phyloP scores from a whole-genome alignment of 1,140 invertebrate species.

The Pseudomyrmex concolor region DNA sequence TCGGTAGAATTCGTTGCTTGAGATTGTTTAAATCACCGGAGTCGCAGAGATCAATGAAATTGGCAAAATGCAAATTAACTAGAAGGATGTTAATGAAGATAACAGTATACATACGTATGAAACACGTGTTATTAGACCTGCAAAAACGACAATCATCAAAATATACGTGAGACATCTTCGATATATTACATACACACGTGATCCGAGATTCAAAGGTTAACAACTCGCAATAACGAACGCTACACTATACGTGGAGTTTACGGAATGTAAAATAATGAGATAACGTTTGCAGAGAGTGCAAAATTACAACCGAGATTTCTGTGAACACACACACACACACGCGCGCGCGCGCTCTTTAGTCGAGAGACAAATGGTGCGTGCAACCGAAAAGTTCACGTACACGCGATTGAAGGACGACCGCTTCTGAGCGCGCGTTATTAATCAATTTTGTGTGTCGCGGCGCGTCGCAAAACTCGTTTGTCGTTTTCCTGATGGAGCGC shows the following conservation, averaged over 20 bases:
- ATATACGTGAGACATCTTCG: background rate
- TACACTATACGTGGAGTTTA: background rate
- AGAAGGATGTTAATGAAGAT: background rate
- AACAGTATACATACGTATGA: background rate
- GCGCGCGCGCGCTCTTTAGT: too few species aligned
- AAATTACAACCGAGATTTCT: background rate
- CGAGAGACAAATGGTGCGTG: background rate
- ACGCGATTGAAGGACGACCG: slow-evolving; percentile 15
- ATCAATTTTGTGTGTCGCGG: slow-evolving; percentile 36
- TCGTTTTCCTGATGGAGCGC: slow-evolving; percentile 3
- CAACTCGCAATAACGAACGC: background rate
- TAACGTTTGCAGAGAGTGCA: background rate
- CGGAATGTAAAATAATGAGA: slow-evolving; percentile 5
- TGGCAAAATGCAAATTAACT: slow-evolving; percentile 2
- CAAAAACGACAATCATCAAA: background rate
- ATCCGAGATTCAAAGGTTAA: background rate
- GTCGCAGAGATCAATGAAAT: background rate
- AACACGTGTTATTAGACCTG: background rate
- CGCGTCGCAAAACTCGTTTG: slow-evolving; percentile 5
- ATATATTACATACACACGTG: background rate
- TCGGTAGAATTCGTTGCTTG: too few species aligned
- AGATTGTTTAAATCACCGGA: too few species aligned
- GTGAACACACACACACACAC: too few species aligned
- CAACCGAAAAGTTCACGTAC: slow-evolving; percentile 1
- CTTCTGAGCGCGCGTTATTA: slow-evolving; percentile 23